Conservation (phyloP, 2,797 vertebrate species). For the Falco cherrug region DNA sequence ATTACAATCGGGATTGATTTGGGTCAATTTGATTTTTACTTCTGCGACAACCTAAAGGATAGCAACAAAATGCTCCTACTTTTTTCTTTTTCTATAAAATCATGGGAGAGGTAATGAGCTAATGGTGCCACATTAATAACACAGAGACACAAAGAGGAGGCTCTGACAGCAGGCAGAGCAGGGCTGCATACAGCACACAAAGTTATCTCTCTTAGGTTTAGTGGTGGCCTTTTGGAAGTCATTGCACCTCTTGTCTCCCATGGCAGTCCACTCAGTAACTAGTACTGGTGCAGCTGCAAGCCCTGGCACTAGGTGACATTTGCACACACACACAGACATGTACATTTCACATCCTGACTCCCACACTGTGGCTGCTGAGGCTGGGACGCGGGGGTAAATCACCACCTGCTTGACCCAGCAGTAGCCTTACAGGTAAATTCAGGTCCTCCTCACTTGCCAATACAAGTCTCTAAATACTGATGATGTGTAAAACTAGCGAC, state of each 20-base stretch:
- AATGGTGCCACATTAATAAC: not conserved
- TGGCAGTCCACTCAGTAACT: not conserved
- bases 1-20: not conserved
- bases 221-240: not conserved
- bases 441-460: not conserved
- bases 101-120: not conserved
- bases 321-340: fast-evolving
- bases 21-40: not conserved
- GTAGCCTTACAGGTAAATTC: not conserved
- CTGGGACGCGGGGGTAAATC: not conserved
- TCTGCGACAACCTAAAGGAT: not conserved
- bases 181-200: fast-evolving
- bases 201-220: not conserved
- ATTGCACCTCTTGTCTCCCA: not conserved
- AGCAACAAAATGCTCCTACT: not conserved
- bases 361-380: fast-evolving
- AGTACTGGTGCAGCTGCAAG: not conserved
- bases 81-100: not conserved
- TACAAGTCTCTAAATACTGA: not conserved
- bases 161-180: not conserved
- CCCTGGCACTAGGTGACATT: not conserved
- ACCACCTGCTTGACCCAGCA: not conserved
- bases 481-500: not conserved
- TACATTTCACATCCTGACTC: not conserved
- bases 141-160: not conserved